Evolutionary conservation across 2,888 invertebrate species (phyloP).

Genomic region (Cheiracanthium punctorium): DNA sequence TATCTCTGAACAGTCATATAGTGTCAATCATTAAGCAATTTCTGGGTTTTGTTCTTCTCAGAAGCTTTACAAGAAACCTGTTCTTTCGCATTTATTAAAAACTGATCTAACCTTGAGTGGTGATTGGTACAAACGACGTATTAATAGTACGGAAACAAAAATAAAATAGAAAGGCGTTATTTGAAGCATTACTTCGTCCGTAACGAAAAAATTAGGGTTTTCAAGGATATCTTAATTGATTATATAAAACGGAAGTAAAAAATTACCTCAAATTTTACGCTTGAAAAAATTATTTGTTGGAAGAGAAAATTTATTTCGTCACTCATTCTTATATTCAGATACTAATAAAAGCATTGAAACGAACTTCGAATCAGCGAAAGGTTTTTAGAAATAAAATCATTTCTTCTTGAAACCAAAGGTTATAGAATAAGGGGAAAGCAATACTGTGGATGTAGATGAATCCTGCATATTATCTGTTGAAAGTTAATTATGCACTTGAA

Average conservation of each 20-base stretch:
- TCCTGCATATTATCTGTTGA: no score
- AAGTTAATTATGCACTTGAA: no score
- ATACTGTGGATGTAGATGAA: no score
- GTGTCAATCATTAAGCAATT: not conserved
- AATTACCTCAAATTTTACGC: not conserved
- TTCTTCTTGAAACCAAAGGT: no score
- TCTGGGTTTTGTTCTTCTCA: not conserved
- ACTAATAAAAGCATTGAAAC: no score
- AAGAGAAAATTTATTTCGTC: no score
- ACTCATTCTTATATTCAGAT: no score
- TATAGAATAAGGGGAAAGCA: no score
- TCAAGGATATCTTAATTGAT: conserved; percentile 5
- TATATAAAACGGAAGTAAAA: not conserved
- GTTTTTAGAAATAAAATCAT: no score
- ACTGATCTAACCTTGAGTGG: not conserved
- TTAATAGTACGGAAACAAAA: not conserved
- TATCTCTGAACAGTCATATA: not conserved
- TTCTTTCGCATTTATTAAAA: conserved; percentile 3
- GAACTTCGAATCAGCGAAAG: no score
- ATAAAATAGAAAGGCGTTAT: not conserved
- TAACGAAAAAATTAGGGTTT: not conserved
- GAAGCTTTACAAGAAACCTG: not conserved
- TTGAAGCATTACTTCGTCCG: conserved; percentile 2
- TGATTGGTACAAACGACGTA: not conserved
- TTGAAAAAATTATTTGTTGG: no score